Percentiles rank a stretch among this genome's conserved stretches.
Evolutionary conservation across 2,888 invertebrate species (phyloP).

Genomic region (Dasypogon diadema): DNA sequence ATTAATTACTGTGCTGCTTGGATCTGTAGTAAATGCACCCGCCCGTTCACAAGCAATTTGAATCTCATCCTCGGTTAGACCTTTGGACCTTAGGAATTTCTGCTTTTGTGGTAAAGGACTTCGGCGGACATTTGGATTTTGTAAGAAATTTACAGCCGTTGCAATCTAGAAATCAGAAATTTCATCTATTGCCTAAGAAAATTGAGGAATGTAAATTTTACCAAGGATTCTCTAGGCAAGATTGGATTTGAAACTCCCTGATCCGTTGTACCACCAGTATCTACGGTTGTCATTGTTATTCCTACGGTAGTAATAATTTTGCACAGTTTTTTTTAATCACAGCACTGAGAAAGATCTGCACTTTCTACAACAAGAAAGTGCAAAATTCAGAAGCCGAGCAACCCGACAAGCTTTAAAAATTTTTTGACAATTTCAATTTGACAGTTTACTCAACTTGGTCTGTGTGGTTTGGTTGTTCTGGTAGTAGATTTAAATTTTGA

Average conservation of each 20-base stretch:
- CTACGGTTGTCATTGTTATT: slow-evolving; percentile 66
- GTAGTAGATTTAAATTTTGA: no score
- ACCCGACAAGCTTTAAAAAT: neutral
- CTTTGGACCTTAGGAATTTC: slow-evolving; percentile 82
- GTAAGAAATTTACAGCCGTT: slow-evolving; percentile 87
- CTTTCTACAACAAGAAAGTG: neutral
- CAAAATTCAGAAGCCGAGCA: neutral
- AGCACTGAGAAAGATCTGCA: neutral
- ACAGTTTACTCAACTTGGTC: neutral
- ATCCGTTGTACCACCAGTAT: slow-evolving; percentile 65
- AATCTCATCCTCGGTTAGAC: slow-evolving; percentile 81
- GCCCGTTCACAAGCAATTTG: slow-evolving; percentile 80
- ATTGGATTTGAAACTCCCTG: slow-evolving; percentile 35
- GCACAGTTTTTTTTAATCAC: slow-evolving; percentile 48
- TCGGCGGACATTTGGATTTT: slow-evolving; percentile 84
- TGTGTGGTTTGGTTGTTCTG: neutral
- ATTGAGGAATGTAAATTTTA: slow-evolving; percentile 57
- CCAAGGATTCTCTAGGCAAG: slow-evolving; percentile 65
- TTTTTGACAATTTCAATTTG: slow-evolving; percentile 17
- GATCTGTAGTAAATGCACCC: slow-evolving; percentile 66
- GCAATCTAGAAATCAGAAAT: slow-evolving; percentile 74
- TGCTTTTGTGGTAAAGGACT: slow-evolving; percentile 84
- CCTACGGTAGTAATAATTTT: slow-evolving; percentile 66
- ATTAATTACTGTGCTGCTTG: slow-evolving; percentile 65
- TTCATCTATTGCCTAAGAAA: neutral